Evolutionary conservation across 2,888 invertebrate species (phyloP).

Genomic region (Callimorpha dominula): DNA sequence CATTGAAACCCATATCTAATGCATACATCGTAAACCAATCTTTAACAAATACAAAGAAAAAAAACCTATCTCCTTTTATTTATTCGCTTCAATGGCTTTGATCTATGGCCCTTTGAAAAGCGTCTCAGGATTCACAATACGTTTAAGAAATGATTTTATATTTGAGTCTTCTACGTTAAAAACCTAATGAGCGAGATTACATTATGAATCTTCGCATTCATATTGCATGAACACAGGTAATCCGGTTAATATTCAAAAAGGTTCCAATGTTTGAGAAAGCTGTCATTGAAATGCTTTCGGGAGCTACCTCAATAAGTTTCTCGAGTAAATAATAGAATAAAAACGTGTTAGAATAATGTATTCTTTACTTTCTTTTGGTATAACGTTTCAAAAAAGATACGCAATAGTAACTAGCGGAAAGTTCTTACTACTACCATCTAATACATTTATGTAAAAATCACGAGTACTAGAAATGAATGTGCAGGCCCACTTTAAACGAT

Average conservation of each 20-base stretch:
- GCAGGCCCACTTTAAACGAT: background rate
- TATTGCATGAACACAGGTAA: constrained; percentile 34
- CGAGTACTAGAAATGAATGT: background rate
- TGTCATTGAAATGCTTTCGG: constrained; percentile 31
- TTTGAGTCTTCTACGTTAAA: constrained; percentile 54
- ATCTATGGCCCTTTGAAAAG: constrained; percentile 69
- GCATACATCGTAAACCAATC: constrained; percentile 27
- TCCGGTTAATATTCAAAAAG: constrained; percentile 29
- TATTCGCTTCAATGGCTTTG: constrained; percentile 71
- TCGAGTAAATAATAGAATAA: constrained; percentile 18
- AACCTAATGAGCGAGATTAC: constrained; percentile 52
- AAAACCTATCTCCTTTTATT: constrained; percentile 62
- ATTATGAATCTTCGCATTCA: constrained; percentile 51
- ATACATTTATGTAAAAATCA: background rate
- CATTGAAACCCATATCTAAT: constrained; percentile 14
- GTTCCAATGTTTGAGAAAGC: constrained; percentile 31
- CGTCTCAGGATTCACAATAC: constrained; percentile 65
- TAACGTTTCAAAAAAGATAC: background rate
- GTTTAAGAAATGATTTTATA: constrained; percentile 63
- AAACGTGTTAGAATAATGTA: constrained; percentile 4
- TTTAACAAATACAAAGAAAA: constrained; percentile 54
- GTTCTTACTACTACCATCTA: background rate
- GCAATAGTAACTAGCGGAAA: background rate
- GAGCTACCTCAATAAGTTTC: constrained; percentile 23
- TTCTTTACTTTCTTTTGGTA: background rate